Evolutionary conservation across 2,113 vertebrate genomes (phyloP).

Genomic region (Vicugna pacos): DNA sequence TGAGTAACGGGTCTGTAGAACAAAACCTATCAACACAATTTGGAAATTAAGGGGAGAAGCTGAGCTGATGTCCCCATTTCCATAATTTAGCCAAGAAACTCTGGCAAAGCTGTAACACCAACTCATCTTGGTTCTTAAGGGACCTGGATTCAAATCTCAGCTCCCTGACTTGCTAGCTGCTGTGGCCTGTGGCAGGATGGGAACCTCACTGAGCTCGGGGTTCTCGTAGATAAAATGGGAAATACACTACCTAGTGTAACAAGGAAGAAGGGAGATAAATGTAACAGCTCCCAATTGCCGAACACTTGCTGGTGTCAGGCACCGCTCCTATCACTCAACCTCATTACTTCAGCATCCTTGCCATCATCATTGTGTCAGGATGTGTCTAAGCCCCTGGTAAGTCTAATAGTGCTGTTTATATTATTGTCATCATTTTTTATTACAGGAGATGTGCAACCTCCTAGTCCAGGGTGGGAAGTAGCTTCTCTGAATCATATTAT

Average conservation of each 20-base stretch:
- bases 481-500: background rate
- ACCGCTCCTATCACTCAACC: fast-evolving
- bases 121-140: background rate
- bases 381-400: background rate
- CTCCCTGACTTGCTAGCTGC: background rate
- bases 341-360: background rate
- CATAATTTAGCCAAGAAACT: background rate
- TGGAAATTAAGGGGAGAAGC: background rate
- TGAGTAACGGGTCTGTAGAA: background rate
- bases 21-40: background rate
- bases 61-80: background rate
- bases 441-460: background rate
- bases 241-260: background rate
- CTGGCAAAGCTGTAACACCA: background rate
- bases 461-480: fast-evolving
- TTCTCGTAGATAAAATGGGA: background rate
- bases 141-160: background rate
- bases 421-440: background rate
- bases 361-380: fast-evolving
- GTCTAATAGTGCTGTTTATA: fast-evolving
- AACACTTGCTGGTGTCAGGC: background rate
- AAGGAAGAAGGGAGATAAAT: background rate
- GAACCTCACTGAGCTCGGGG: background rate
- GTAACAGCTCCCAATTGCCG: fast-evolving
- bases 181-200: background rate